Percentiles rank a stretch among this genome's conserved stretches.
These are phyloP conservation scores for Tupaia chinensis DNA, from an alignment of 2,113 vertebrate species.

Conservation along the genomic window DNA sequence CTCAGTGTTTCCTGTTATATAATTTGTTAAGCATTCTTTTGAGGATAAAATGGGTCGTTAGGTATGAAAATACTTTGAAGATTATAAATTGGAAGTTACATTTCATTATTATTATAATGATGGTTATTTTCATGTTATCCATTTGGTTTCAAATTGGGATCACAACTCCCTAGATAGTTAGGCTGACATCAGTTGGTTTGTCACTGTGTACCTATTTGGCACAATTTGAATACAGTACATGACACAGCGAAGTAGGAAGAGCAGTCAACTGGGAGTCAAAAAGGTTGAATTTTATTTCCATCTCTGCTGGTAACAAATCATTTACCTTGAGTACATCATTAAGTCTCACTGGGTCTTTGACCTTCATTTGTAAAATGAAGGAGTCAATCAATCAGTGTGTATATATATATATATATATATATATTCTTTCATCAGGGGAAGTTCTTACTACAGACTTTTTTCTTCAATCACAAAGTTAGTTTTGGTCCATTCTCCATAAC, in stretches of 20 bases:
- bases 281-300: conserved; percentile 19
- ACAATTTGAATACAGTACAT: background rate
- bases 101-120: conserved; percentile 35
- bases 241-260: background rate
- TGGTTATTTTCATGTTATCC: conserved; percentile 13
- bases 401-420: too few relatives aligned
- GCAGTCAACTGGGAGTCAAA: background rate
- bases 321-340: background rate
- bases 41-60: conserved; percentile 14
- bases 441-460: background rate
- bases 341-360: background rate
- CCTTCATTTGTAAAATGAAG: conserved; percentile 40
- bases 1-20: conserved; percentile 41
- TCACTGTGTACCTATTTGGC: background rate
- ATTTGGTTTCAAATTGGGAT: background rate
- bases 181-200: background rate
- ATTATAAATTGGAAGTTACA: conserved; percentile 1
- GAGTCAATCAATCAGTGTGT: background rate
- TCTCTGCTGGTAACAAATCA: background rate
- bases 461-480: background rate
- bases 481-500: background rate
- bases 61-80: conserved; percentile 10
- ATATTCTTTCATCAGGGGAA: background rate
- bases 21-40: conserved; percentile 29
- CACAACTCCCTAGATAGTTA: background rate